phyloP scores from a whole-genome alignment of 2,888 invertebrate species.

The Elaeidobius kamerunicus region DNA sequence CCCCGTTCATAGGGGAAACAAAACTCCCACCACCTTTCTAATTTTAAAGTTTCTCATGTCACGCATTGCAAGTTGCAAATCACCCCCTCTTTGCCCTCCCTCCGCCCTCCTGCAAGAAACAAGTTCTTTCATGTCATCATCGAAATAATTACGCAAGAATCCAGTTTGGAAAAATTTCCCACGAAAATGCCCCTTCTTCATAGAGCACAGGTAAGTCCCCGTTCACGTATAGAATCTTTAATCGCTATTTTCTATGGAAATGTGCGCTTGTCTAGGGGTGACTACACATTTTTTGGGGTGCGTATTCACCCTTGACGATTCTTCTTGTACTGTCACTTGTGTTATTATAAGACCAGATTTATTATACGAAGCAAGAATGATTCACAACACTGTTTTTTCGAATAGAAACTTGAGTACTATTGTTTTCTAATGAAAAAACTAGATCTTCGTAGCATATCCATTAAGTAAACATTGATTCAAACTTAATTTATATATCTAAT shows the following conservation, averaged over 20 bases:
- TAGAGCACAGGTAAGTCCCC: slow-evolving; percentile 24
- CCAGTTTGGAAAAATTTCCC: slow-evolving; percentile 20
- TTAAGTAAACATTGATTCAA: too few relatives aligned
- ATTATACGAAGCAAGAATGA: too few relatives aligned
- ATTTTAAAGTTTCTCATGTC: slow-evolving; percentile 3
- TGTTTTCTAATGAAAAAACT: too few relatives aligned
- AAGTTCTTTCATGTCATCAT: slow-evolving; percentile 10
- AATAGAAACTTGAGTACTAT: too few relatives aligned
- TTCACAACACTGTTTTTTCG: too few relatives aligned
- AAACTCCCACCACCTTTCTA: too few relatives aligned
- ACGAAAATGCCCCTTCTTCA: slow-evolving; percentile 19
- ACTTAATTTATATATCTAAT: too few relatives aligned
- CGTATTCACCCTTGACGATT: slow-evolving; percentile 20
- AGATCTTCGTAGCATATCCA: too few relatives aligned
- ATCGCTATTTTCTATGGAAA: slow-evolving; percentile 28
- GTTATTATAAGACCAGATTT: slow-evolving; percentile 17
- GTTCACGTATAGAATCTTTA: slow-evolving; percentile 20
- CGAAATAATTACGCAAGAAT: slow-evolving; percentile 9
- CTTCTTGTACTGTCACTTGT: slow-evolving; percentile 25
- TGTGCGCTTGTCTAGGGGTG: slow-evolving; percentile 20
- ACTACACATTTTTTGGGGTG: slow-evolving; percentile 22
- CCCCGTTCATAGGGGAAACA: too few relatives aligned
- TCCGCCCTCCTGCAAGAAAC: slow-evolving; percentile 5
- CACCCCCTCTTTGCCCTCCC: slow-evolving; percentile 6
- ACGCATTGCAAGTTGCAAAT: slow-evolving; percentile 11